phyloP scores from a whole-genome alignment of 2,888 invertebrate genomes.

The Nematopogon swammerdamellus region DNA sequence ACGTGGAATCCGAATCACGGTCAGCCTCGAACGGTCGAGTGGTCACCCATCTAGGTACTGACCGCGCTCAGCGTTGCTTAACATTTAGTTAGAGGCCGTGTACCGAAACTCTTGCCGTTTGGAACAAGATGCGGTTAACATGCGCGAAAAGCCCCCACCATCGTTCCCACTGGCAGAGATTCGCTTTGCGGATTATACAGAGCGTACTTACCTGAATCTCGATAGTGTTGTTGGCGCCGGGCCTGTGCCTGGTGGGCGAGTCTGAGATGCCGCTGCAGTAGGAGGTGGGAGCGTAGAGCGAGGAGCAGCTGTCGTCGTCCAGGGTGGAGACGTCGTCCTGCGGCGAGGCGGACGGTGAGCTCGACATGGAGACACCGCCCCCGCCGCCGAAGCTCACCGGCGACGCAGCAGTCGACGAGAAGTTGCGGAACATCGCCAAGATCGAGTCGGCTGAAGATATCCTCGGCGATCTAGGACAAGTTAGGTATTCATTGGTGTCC shows the following conservation, averaged over 20 bases:
- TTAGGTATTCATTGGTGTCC: too few species aligned
- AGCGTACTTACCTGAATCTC: slow-evolving; percentile 53
- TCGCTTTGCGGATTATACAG: too few species aligned
- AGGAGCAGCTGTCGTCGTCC: slow-evolving; percentile 71
- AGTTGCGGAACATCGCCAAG: slow-evolving; percentile 73
- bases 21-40: too few species aligned
- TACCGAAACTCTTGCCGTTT: too few species aligned
- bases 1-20: too few species aligned
- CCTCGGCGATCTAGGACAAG: slow-evolving; percentile 58
- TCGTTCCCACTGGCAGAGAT: too few species aligned
- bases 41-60: too few species aligned
- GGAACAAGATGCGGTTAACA: too few species aligned
- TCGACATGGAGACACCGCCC: slow-evolving; percentile 62
- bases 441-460: slow-evolving; percentile 78
- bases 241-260: slow-evolving; percentile 49
- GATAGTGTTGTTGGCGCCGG: slow-evolving; percentile 34
- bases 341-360: slow-evolving; percentile 71
- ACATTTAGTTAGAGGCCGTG: too few species aligned
- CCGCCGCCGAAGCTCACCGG: slow-evolving; percentile 59
- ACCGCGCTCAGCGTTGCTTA: too few species aligned
- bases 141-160: too few species aligned
- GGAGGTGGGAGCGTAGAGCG: slow-evolving; percentile 59
- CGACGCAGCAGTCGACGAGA: slow-evolving; percentile 63
- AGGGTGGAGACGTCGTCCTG: slow-evolving; percentile 69
- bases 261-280: slow-evolving; percentile 57